Base-by-base conservation (phyloP, 2,113 vertebrate genomes). In the Notiomystis cincta region DNA sequence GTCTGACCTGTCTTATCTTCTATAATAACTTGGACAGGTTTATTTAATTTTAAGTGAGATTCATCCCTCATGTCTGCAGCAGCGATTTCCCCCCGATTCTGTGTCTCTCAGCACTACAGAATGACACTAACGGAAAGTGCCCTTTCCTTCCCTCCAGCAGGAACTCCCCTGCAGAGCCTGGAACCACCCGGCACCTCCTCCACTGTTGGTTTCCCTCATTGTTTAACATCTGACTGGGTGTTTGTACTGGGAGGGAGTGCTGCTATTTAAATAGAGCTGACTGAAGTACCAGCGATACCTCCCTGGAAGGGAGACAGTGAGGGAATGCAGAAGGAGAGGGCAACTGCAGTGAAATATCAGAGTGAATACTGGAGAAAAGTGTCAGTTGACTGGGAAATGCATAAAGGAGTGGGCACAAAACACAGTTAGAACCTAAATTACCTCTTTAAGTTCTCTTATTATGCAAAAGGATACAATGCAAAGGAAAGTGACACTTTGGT, bases 241-340 rank as follows among this genome's bases (percentile, higher is more conserved):
- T 97, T 95, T 96, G 89, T 54, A 69, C 84, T 87, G 89, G 38
- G 58, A 95, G 82, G 95, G 92, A 95, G 87, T 56, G 91, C n/a
- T 95, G 95, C 80, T 95, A 15, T 96, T 96, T 83, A 96, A 95
- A 95, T 5, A 95, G 37, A 95, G 48, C 56, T 91, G 83, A 31
- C 62, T 57, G 79, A 87, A 71, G 30, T n/a, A 45, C n/a, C 64
- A 38, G 85, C 4, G 13, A 48, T 87, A 70, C 31, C 58, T 73
- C 69, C 14, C 23, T 33, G 50, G 73, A 87, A 82, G n/a, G 31
- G 76, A 90, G 79, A 92, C 14, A 28, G 50, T 6, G 54, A 83
- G 60, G 86, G 76, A 50, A 90, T 13, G 56, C 75, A 80, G 62
- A 16, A 79, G 25, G 42, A 89, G 62, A 72, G 47, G 30, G 78